Conservation (phyloP, 2,797 vertebrate species). For the Tenualosa thibaudeaui region DNA sequence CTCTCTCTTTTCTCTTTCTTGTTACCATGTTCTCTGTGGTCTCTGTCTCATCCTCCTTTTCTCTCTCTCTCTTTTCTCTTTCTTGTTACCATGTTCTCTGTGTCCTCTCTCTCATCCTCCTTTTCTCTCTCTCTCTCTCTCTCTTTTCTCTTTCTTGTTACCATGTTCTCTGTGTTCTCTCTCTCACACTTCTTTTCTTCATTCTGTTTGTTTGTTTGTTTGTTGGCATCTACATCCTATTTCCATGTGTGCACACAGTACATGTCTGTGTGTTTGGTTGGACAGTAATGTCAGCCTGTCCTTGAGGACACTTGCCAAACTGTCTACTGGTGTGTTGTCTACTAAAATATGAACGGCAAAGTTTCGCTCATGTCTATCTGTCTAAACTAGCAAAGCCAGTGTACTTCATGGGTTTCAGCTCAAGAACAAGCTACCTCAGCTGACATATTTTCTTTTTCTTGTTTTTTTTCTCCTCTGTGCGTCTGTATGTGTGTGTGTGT, state of each 20-base stretch:
- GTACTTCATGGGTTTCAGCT: neutral
- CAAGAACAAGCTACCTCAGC: neutral
- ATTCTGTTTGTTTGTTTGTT: too few species aligned
- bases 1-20: too few species aligned
- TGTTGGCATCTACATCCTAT: too few species aligned
- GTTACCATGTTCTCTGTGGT: too few species aligned
- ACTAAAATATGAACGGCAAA: neutral
- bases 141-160: too few species aligned
- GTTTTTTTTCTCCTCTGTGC: neutral
- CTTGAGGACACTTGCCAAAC: conserved; percentile 17
- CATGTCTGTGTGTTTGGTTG: neutral
- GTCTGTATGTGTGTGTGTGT: neutral
- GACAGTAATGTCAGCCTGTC: neutral
- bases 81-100: too few species aligned
- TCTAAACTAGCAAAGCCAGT: neutral
- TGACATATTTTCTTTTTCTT: neutral
- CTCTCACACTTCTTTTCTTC: neutral
- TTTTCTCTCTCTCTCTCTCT: too few species aligned
- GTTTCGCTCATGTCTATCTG: neutral
- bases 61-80: too few species aligned
- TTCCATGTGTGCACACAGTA: neutral
- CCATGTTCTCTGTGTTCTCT: neutral
- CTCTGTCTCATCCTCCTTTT: too few species aligned
- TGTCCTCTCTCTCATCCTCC: neutral
- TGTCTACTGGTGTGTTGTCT: neutral